phyloP scores from a whole-genome alignment of 2,797 vertebrate genomes.

The Danio albolineatus region DNA sequence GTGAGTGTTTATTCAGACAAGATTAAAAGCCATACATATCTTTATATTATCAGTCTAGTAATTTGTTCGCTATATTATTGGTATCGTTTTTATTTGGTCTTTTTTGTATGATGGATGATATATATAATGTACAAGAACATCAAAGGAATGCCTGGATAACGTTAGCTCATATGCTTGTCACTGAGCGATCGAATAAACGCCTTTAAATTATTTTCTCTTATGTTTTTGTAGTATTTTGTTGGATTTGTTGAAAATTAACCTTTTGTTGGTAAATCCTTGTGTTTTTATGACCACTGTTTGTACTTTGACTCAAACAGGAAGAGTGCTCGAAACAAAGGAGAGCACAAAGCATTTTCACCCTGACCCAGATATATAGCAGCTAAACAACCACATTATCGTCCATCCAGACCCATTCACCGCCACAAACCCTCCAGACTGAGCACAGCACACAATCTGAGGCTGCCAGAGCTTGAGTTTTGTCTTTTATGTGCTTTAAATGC shows the following conservation, averaged over 20 bases:
- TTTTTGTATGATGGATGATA: neutral
- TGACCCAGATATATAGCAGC: neutral
- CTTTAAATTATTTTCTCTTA: neutral
- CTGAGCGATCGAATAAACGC: neutral
- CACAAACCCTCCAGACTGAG: neutral
- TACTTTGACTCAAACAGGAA: constrained; percentile 32
- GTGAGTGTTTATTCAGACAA: too few species aligned
- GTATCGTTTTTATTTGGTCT: neutral
- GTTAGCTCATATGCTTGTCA: neutral
- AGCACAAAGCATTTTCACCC: constrained; percentile 44
- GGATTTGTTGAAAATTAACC: neutral
- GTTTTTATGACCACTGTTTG: neutral
- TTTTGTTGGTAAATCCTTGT: neutral
- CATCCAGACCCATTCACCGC: too few species aligned
- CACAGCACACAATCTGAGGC: neutral
- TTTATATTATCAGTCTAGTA: too few species aligned
- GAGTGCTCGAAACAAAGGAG: constrained; percentile 54
- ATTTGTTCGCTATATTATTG: neutral
- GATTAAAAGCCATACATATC: too few species aligned
- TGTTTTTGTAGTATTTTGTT: neutral
- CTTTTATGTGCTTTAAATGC: neutral
- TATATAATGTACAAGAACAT: neutral
- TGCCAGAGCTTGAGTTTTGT: neutral
- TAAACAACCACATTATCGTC: neutral
- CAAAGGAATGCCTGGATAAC: neutral